Percentiles rank a stretch among this genome's conserved stretches.
These are phyloP conservation scores for Charaxes varanes DNA, from an alignment of 1,140 invertebrate genomes.

Conservation along the genomic window DNA sequence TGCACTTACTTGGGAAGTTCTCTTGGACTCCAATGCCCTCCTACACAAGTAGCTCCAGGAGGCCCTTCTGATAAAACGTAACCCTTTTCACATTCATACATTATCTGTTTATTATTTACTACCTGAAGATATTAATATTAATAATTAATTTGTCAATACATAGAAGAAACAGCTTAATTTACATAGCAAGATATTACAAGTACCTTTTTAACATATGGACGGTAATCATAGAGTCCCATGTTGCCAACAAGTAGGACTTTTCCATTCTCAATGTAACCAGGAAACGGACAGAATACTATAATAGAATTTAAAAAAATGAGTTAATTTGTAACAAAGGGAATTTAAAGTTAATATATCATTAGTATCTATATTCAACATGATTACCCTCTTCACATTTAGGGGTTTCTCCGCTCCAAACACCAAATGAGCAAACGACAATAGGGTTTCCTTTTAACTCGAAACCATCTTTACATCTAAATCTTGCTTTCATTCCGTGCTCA, in stretches of 20 bases:
- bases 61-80: conserved; percentile 91
- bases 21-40: conserved; percentile 90
- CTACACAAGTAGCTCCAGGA: conserved; percentile 93
- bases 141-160: no score
- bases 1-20: conserved; percentile 82
- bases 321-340: no score
- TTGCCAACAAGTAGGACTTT: conserved; percentile 95
- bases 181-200: no score
- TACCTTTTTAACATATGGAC: conserved; percentile 95
- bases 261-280: conserved; percentile 92
- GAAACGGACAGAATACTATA: conserved; percentile 94
- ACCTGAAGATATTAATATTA: no score
- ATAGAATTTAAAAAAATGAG: neutral
- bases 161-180: no score
- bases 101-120: conserved; percentile 96
- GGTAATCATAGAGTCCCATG: conserved; percentile 97
- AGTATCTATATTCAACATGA: neutral
- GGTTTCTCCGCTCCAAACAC: conserved; percentile 92
- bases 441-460: conserved; percentile 84
- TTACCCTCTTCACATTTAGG: conserved; percentile 89
- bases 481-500: conserved; percentile 94
- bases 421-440: conserved; percentile 89
- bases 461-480: conserved; percentile 94
- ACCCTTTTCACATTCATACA: conserved; percentile 96
- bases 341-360: neutral